Conservation (phyloP, 2,888 invertebrate genomes). For the Drosophila yooni region DNA sequence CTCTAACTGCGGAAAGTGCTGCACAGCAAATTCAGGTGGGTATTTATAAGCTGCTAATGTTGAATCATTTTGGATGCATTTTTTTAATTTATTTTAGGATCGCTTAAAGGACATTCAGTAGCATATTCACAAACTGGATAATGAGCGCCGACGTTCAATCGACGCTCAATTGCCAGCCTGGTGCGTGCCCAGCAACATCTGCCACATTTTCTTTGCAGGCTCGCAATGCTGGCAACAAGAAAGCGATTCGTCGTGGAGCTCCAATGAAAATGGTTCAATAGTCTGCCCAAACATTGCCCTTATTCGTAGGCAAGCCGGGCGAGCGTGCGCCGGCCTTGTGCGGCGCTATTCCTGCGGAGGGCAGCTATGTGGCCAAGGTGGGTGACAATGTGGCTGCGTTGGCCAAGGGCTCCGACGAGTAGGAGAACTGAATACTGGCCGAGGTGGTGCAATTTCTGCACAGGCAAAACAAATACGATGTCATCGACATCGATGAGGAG, state of each 20-base stretch:
- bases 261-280: constrained; percentile 97
- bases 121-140: constrained; percentile 92
- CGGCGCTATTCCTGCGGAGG: constrained; percentile 83
- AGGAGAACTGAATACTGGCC: constrained; percentile 95
- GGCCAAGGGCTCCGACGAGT: constrained; percentile 92
- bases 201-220: constrained; percentile 78
- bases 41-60: neutral
- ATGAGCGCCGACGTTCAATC: constrained; percentile 88
- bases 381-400: constrained; percentile 98
- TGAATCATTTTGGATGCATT: neutral
- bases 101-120: constrained; percentile 91
- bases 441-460: constrained; percentile 95
- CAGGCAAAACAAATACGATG: constrained; percentile 95
- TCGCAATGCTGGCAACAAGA: constrained; percentile 94
- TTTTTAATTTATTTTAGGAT: constrained; percentile 86
- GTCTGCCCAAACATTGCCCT: constrained; percentile 95
- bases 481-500: constrained; percentile 98
- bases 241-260: constrained; percentile 96
- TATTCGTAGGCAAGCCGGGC: constrained; percentile 95
- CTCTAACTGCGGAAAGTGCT: constrained; percentile 91
- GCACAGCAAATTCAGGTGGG: constrained; percentile 89
- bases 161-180: constrained; percentile 90
- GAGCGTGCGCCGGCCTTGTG: constrained; percentile 91
- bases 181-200: constrained; percentile 89
- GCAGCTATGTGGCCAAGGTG: constrained; percentile 86